These are phyloP conservation scores for Catocala fraxini DNA, from an alignment of 2,888 invertebrate species.

Conservation along the genomic window DNA sequence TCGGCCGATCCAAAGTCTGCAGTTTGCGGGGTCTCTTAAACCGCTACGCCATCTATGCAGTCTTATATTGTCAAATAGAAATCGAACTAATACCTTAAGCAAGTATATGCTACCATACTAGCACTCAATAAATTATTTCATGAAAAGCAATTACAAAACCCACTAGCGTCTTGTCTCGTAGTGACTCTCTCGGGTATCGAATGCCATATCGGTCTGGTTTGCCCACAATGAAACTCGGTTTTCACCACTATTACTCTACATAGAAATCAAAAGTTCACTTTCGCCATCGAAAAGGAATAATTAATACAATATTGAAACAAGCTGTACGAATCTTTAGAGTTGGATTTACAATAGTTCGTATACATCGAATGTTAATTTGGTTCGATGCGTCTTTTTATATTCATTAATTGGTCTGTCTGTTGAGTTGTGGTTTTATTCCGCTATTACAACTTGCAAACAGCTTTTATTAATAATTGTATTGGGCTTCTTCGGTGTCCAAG, in stretches of 20 bases:
- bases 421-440: too few species aligned
- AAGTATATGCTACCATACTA: too few species aligned
- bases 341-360: slow-evolving; percentile 37
- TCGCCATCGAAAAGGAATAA: slow-evolving; percentile 60
- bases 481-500: too few species aligned
- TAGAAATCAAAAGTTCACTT: slow-evolving; percentile 76
- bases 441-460: too few species aligned
- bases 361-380: slow-evolving; percentile 38
- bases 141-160: slow-evolving; percentile 32
- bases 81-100: too few species aligned
- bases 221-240: slow-evolving; percentile 36
- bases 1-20: too few species aligned
- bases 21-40: too few species aligned
- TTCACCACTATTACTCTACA: slow-evolving; percentile 55
- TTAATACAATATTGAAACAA: slow-evolving; percentile 34
- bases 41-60: too few species aligned
- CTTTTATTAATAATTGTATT: too few species aligned
- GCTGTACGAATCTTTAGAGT: slow-evolving; percentile 5
- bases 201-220: slow-evolving; percentile 33
- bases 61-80: too few species aligned
- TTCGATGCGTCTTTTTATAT: slow-evolving; percentile 14
- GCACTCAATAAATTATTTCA: slow-evolving; percentile 4
- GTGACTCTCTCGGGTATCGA: slow-evolving; percentile 34
- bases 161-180: slow-evolving; percentile 1
- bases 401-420: too few species aligned